A percentile compares a stretch with the other conserved stretches of the same genome.
These are phyloP conservation scores for Trypoxylon attenuatum DNA, from an alignment of 2,888 invertebrate species.

Conservation along the genomic window DNA sequence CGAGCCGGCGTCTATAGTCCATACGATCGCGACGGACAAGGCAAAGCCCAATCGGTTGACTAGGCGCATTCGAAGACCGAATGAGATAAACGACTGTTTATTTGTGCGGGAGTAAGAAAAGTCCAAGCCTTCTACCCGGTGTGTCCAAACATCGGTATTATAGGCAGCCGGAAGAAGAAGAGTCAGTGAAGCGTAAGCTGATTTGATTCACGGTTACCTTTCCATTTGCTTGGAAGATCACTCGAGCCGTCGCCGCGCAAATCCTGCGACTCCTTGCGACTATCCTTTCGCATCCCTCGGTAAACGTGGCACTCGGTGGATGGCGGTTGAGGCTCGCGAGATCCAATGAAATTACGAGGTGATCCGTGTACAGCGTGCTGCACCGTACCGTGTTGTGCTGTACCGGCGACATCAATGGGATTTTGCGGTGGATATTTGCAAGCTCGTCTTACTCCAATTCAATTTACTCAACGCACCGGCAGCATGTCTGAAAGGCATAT, in stretches of 20 bases:
- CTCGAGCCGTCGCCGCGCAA: slow-evolving; percentile 40
- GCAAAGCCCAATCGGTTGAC: slow-evolving; percentile 31
- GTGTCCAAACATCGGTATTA: slow-evolving; percentile 64
- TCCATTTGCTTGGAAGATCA: slow-evolving; percentile 43
- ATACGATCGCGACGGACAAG: slow-evolving; percentile 11
- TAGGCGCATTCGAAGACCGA: slow-evolving; percentile 31
- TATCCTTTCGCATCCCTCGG: slow-evolving; percentile 23
- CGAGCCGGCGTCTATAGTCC: background rate
- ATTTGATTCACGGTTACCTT: slow-evolving; percentile 18
- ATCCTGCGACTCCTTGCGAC: slow-evolving; percentile 47
- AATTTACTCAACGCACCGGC: slow-evolving; percentile 2
- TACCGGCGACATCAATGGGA: slow-evolving; percentile 54
- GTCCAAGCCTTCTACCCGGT: slow-evolving; percentile 59
- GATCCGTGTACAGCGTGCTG: no score
- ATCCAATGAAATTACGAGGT: slow-evolving; percentile 61
- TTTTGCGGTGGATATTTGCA: slow-evolving; percentile 35
- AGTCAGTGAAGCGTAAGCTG: slow-evolving; percentile 9
- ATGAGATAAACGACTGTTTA: slow-evolving; percentile 55
- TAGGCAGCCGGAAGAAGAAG: slow-evolving; percentile 24
- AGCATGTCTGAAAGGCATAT: background rate
- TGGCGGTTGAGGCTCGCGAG: slow-evolving; percentile 27
- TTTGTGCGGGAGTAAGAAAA: slow-evolving; percentile 33
- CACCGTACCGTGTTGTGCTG: no score
- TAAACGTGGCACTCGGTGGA: slow-evolving; percentile 12
- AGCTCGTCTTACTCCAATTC: slow-evolving; percentile 16